Percentiles rank a stretch among this genome's conserved stretches.
These are phyloP conservation scores for Athalia rosae DNA, from an alignment of 2,888 invertebrate species.

Conservation along the genomic window DNA sequence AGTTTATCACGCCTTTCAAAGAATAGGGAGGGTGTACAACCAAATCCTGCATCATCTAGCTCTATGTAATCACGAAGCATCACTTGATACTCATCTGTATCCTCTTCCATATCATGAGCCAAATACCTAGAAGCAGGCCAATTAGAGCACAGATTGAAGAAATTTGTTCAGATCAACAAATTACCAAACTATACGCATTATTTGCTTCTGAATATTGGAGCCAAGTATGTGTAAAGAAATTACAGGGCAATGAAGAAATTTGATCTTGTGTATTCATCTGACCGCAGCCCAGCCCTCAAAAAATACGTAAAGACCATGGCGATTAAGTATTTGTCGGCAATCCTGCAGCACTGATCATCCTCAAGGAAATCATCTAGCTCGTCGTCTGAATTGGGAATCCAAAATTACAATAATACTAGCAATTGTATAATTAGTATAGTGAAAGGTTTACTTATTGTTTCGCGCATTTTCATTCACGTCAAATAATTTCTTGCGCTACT, in stretches of 20 bases:
- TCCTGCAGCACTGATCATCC: constrained; percentile 73
- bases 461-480: neutral
- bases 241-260: constrained; percentile 78
- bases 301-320: constrained; percentile 78
- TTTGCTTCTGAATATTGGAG: neutral
- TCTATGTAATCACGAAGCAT: constrained; percentile 72
- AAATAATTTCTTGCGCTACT: neutral
- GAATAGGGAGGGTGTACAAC: constrained; percentile 60
- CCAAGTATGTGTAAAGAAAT: constrained; percentile 59
- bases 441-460: neutral
- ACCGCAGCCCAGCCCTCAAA: constrained; percentile 73
- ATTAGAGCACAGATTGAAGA: neutral
- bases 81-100: constrained; percentile 75
- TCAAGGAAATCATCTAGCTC: constrained; percentile 72
- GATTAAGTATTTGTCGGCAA: constrained; percentile 77
- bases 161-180: constrained; percentile 8
- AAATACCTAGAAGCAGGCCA: constrained; percentile 68
- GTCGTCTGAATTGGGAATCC: constrained; percentile 63
- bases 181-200: neutral
- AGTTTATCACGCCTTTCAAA: constrained; percentile 70
- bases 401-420: constrained; percentile 53
- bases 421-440: constrained; percentile 36
- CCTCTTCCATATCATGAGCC: constrained; percentile 78
- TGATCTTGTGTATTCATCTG: constrained; percentile 73
- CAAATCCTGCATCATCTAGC: constrained; percentile 60